Base-by-base conservation (phyloP, 2,888 invertebrate genomes). In the Ischnus inquisitorius region DNA sequence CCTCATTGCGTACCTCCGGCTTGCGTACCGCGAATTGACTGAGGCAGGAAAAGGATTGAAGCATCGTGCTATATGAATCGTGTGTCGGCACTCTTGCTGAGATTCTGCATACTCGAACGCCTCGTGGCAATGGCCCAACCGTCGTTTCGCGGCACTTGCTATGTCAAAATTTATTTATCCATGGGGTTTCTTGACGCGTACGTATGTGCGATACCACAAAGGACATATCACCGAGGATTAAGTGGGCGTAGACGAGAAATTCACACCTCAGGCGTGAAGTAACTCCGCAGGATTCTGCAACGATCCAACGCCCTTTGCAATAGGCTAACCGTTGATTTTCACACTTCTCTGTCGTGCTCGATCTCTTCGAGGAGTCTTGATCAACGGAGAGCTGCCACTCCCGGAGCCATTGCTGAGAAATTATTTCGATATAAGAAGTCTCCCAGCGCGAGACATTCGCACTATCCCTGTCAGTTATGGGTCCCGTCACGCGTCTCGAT, bases 301-400 rank as follows among this genome's bases (percentile, higher is more conserved):
- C 80, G 41, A 48, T 78, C 41, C 65, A 51, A 75, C 78, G 54
- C 81, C 78, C 75, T 75, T 84, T 25, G 51, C 69, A 65, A 68
- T 51, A 60, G 41, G 39, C 71, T 54, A 28, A 72, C 78, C 68
- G 54, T 79, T 25, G 76, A n/a, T 76, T 64, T 81, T 84, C 79
- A 43, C 80, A 75, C 80, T 64, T 64, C 54, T 46, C 28, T 46
- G 69, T 71, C 46, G 19, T 28, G 51, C 28, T 19, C 28, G 69
- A 86, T 86, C 83, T 83, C 81, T 86, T 85, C 67, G 81, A 85
- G 77, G 69, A 84, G 48, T 67, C 54, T 68, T 65, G 46, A 75
- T 75, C 57, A 22, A 25, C 28, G 39, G 39, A 48, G 51, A 12
- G 48, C 25, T 5, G 69, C 41, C 80, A 75, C 79, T 79, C 79